A percentile compares a stretch with the other conserved stretches of the same genome.
These are phyloP conservation scores for Mystacornis crossleyi DNA, from an alignment of 2,113 vertebrate genomes.

Conservation along the genomic window DNA sequence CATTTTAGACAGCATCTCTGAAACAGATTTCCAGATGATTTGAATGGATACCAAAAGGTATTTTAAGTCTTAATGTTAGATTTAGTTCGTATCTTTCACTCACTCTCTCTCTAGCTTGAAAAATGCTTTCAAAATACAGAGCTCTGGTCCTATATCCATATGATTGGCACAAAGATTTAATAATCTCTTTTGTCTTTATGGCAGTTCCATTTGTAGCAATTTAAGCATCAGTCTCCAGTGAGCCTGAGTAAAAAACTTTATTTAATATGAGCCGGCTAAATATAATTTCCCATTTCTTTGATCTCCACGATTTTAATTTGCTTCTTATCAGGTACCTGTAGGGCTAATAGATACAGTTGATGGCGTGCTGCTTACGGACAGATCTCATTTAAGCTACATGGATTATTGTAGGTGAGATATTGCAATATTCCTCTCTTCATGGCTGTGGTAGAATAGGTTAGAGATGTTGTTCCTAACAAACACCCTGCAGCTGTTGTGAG, in stretches of 20 bases:
- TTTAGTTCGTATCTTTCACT: neutral
- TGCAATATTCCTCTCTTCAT: neutral
- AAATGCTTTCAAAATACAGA: conserved; percentile 19
- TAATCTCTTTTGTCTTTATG: conserved; percentile 63
- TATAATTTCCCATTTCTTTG: conserved; percentile 63
- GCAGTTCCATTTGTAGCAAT: conserved; percentile 60
- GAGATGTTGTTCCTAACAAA: conserved; percentile 10
- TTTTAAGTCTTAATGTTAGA: conserved; percentile 27
- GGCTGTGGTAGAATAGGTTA: neutral
- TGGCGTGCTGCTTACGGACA: conserved; percentile 13
- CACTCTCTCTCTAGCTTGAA: neutral
- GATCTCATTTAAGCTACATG: conserved; percentile 6
- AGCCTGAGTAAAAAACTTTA: conserved; percentile 44
- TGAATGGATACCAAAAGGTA: conserved; percentile 10
- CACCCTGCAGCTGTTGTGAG: neutral
- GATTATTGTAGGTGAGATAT: conserved; percentile 41
- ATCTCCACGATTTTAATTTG: conserved; percentile 34
- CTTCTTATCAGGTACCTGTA: conserved; percentile 63
- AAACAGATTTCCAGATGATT: conserved; percentile 7
- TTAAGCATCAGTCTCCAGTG: conserved; percentile 53
- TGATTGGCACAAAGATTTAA: conserved; percentile 57
- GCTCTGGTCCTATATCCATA: neutral
- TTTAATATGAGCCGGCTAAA: conserved; percentile 53
- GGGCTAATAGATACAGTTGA: conserved; percentile 46
- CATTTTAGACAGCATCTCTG: neutral